Evolutionary conservation across 2,888 invertebrate genomes (phyloP), one percentile per base, ranked within the genome.

Genomic region (Clostera curtula): DNA sequence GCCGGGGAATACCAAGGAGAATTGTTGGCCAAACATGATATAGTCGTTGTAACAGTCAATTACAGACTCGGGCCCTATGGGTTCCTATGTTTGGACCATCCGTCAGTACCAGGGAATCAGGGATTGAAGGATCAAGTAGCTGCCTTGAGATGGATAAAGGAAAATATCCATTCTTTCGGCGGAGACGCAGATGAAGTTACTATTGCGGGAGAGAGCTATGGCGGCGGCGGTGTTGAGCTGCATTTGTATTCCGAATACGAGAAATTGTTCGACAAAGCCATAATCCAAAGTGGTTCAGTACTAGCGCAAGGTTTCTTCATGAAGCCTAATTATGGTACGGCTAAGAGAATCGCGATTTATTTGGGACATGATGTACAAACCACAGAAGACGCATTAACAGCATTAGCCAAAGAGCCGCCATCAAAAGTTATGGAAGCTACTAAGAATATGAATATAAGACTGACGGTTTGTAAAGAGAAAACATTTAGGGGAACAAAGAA

Each of bases 51-150:
- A 4, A 55, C 55, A 12, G 51, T 46, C 0, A 76, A 76, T 26
- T 76, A 73, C 27, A 56, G 76, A 29, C 40, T 72, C 5, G 76
- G 76, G 0, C 66, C 71, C 2, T 76, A 73, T 5, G 76, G 76
- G 0, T 76, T 76, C 34, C 49, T 76, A 24, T 77, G 77, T 26
- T 47, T 71, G 1, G 52, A 67, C 12, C 56, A 57, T 2, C 49
- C 61, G 1, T 45, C 51, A 5, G 51, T 66, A 6, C 64, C 74
- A 2, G 61, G 61, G 0, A 65, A 65, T 21, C 69, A 71, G 29
- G 76, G 75, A 0, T 34, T 76, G 2, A 75, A 73, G 31, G 77
- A 77, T 27, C 73, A 74, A 30, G 42, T 58, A 1, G 19, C 46
- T 5, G 22, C 22, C 5, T 22, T 22, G 13, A 22, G 22, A 5